Base-by-base conservation (phyloP, 2,113 vertebrate genomes). In the Cnemophilus loriae region DNA sequence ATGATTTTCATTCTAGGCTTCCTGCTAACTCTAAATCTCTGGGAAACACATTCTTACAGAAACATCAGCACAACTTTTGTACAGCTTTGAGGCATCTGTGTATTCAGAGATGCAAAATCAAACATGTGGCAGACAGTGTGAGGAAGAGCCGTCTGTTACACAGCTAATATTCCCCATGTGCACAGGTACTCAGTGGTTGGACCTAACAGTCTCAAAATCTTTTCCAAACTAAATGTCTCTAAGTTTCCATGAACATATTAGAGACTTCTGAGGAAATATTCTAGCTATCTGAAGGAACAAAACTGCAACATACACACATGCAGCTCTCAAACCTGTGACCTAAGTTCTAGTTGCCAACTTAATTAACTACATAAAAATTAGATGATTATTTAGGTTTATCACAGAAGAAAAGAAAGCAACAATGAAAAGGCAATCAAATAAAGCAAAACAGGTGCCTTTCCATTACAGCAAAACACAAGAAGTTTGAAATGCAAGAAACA, bases 381-480 rank as follows among this genome's bases (percentile, higher is more conserved):
- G 6, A 21, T 28, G 2, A 46, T 7, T 27, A 9, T 44, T 35
- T 18, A 70, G 4, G 2, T 53, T 55, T 35, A 39, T 19, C 7
- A 24, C 3, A 49, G 18, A 41, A 44, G 69, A 28, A 70, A 16
- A 63, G 16, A 30, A 4, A 4, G 2, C 73, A 85, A 69, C 1
- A 64, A 85, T 19, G 7, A 59, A 82, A 91, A 85, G 30, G 1
- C 8, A 68, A 44, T 8, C 5, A 44, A 47, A 53, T 24, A 39
- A 75, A 65, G 4, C 2, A 42, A 44, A 79, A 49, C 11, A n/a
- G 16, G 1, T 15, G 27, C 4, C 3, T 68, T 47, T 63, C 13
- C 4, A 1, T 20, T 53, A 17, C 11, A 42, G 33, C 2, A 11
- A 74, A 83, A 7, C 5, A 63, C 1, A 6, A 44, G 0, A 1